These are phyloP conservation scores for Diplodus sargus DNA, from an alignment of 2,797 vertebrate species.

Conservation along the genomic window DNA sequence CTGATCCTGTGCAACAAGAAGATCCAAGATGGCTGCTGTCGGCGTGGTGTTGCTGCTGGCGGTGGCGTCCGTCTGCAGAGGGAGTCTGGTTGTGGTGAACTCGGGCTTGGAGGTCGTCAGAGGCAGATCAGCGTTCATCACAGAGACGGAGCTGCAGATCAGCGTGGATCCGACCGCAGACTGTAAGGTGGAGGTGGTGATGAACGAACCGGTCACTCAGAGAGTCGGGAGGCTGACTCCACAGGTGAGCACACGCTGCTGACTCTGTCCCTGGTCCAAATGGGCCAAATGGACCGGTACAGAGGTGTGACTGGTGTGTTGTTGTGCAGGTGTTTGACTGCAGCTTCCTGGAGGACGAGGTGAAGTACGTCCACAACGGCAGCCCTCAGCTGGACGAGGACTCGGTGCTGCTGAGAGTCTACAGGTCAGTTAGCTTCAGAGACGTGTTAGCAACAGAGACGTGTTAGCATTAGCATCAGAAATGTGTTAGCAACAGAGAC, in stretches of 20 bases:
- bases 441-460: neutral
- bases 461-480: no score
- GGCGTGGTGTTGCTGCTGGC: constrained; percentile 24
- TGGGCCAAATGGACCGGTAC: neutral
- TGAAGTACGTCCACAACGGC: constrained; percentile 80
- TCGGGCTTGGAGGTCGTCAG: constrained; percentile 71
- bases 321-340: constrained; percentile 84
- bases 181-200: constrained; percentile 86
- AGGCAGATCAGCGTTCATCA: constrained; percentile 80
- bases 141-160: constrained; percentile 73
- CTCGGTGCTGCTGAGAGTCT: constrained; percentile 77
- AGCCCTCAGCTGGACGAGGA: constrained; percentile 82
- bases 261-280: neutral
- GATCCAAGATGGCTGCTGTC: constrained; percentile 48
- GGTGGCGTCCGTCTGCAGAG: constrained; percentile 25
- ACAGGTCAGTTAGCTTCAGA: constrained; percentile 70
- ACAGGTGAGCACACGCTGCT: constrained; percentile 78
- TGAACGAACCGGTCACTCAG: constrained; percentile 81
- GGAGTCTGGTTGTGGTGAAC: constrained; percentile 76
- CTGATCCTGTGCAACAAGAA: neutral
- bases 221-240: constrained; percentile 83
- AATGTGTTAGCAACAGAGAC: no score
- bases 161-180: constrained; percentile 46
- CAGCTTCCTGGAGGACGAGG: constrained; percentile 79
- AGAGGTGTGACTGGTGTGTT: neutral